Evolutionary conservation across 1,140 invertebrate species (phyloP).

Genomic region (Laupala kohalensis): DNA sequence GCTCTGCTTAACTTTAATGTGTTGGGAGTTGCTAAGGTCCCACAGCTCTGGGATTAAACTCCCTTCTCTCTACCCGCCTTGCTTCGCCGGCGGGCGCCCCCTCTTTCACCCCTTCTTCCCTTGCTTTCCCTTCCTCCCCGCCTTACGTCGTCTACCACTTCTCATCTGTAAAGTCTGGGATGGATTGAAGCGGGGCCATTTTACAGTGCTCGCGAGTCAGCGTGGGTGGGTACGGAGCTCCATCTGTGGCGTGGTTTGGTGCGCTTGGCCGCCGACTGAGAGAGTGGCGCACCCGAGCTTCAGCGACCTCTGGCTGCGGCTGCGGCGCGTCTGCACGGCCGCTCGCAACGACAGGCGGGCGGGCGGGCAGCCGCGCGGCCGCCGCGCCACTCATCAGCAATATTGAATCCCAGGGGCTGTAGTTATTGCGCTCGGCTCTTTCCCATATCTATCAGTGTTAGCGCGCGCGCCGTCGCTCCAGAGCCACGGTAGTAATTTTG

Average conservation of each 20-base stretch:
- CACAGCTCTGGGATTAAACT: constrained; percentile 15
- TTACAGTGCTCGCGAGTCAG: not conserved
- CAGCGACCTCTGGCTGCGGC: not conserved
- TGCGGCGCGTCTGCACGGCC: no score
- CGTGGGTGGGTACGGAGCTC: not conserved
- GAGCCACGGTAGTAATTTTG: constrained; percentile 9
- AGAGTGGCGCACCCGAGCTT: not conserved
- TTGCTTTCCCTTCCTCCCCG: not conserved
- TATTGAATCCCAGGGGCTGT: constrained; percentile 9
- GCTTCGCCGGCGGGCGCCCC: not conserved
- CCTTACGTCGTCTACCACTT: not conserved
- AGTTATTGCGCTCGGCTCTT: constrained; percentile 8
- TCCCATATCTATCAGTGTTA: constrained; percentile 9
- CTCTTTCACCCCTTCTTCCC: not conserved
- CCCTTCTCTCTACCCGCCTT: not conserved
- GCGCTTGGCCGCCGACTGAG: no score
- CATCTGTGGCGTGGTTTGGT: not conserved
- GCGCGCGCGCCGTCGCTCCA: not conserved
- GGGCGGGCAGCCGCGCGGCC: not conserved
- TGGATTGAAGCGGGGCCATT: constrained; percentile 1
- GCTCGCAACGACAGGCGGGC: no score
- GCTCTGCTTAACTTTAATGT: constrained; percentile 17
- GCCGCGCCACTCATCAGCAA: constrained; percentile 11
- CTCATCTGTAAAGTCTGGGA: constrained; percentile 9
- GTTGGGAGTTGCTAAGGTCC: constrained; percentile 16